Base-by-base conservation (phyloP, 2,888 invertebrate genomes). In the Metellina segmentata region DNA sequence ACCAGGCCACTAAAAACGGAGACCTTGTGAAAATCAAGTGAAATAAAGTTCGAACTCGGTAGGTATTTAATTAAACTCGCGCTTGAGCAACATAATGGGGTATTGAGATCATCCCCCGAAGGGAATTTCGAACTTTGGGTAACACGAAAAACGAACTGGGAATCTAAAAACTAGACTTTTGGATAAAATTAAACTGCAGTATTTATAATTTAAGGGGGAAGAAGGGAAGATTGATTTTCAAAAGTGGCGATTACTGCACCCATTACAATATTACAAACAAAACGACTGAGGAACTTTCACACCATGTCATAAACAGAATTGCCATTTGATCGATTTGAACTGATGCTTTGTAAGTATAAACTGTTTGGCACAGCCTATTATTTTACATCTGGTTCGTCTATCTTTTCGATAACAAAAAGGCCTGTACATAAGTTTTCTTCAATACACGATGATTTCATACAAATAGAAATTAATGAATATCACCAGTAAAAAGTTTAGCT, bases 251-350 rank as follows among this genome's bases (percentile, higher is more conserved):
- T 61, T 90, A 74, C 83, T 90, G 70, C 69, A 81, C 61, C 90
- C 81, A 20, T 48, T 20, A 48, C 75, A 75, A 9, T 53, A 71
- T 19, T 49, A 87, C 87, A 87, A 91, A 91, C 86, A 91, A 82
- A 91, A 91, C 91, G 82, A 74, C 82, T 82, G 72, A 91, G 91
- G 91, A 91, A 91, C 91, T 91, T 87, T 91, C 77, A 91, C 86
- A 91, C 91, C 91, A 91, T 91, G 77, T 87, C 81, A 75, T 90
- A 89, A 90, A 90, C 85, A 85, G 81, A 90, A 90, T 85, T 90
- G 74, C 70, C 61, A 79, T 86, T 89, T 86, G 85, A 86, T 86
- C 85, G 81, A 19, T 79, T 79, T 20, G 70, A 70, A 86, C 53
- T 70, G 75, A 86, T 74, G 75, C 51, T 20, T 52, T 52, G 51